These are phyloP conservation scores for Sussaba pulchella DNA, from an alignment of 2,888 invertebrate genomes.

Conservation along the genomic window DNA sequence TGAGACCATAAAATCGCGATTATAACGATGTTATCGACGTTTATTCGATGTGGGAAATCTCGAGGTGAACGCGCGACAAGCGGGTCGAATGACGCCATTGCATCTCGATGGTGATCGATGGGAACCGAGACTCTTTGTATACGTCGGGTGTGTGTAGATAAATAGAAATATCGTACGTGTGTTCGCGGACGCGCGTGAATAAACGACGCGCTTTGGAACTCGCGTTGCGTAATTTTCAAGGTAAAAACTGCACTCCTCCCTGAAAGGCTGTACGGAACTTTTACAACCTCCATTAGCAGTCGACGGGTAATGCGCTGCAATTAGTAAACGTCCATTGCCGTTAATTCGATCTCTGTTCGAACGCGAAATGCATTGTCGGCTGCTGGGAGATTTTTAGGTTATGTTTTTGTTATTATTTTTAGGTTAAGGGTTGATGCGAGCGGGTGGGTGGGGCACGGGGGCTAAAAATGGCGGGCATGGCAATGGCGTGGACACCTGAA, in stretches of 20 bases:
- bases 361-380: neutral
- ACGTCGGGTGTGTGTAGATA: neutral
- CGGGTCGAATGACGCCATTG: constrained; percentile 35
- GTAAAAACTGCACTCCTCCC: constrained; percentile 75
- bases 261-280: constrained; percentile 59
- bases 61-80: constrained; percentile 48
- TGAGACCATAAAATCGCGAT: constrained; percentile 18
- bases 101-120: constrained; percentile 50
- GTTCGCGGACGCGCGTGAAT: neutral
- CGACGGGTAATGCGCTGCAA: constrained; percentile 44
- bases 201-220: constrained; percentile 19
- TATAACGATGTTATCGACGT: constrained; percentile 14
- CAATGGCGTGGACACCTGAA: too few species aligned
- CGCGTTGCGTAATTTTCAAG: constrained; percentile 79
- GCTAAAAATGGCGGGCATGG: too few species aligned
- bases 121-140: constrained; percentile 16
- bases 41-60: constrained; percentile 36
- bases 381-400: too few species aligned
- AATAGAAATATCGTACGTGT: neutral
- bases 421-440: too few species aligned
- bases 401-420: too few species aligned
- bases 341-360: constrained; percentile 67
- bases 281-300: constrained; percentile 59
- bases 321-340: constrained; percentile 55
- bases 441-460: too few species aligned